These are phyloP conservation scores for Norana najaformis DNA, from an alignment of 2,888 invertebrate species.

Conservation along the genomic window DNA sequence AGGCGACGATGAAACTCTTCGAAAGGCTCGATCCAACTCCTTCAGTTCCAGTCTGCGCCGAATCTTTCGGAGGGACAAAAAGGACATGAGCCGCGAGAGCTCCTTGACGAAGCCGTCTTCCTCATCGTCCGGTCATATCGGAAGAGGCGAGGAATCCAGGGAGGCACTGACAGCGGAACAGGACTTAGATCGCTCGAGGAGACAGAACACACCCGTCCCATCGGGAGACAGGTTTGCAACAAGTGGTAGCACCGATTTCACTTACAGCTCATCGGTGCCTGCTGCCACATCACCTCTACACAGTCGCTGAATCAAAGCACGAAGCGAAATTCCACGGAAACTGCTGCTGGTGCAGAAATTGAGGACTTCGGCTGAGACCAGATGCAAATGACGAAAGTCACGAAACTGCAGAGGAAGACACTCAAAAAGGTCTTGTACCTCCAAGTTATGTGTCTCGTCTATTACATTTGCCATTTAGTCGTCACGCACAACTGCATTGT, in stretches of 20 bases:
- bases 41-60: constrained; percentile 23
- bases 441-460: background rate
- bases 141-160: constrained; percentile 14
- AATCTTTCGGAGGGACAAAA: constrained; percentile 23
- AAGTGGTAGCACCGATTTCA: background rate
- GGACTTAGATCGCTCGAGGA: background rate
- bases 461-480: background rate
- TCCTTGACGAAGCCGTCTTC: constrained; percentile 1
- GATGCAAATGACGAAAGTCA: too few species aligned
- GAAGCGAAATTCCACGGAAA: background rate
- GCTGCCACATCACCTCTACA: background rate
- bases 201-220: constrained; percentile 7
- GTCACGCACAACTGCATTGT: background rate
- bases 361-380: background rate
- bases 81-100: constrained; percentile 16
- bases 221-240: background rate
- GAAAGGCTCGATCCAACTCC: constrained; percentile 24
- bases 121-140: background rate
- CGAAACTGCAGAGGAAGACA: background rate
- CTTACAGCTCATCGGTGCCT: background rate
- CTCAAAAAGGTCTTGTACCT: background rate
- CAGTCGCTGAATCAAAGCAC: background rate
- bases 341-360: background rate
- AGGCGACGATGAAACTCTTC: background rate
- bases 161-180: background rate